phyloP scores from a whole-genome alignment of 2,797 vertebrate species.

The Taeniopygia guttata region DNA sequence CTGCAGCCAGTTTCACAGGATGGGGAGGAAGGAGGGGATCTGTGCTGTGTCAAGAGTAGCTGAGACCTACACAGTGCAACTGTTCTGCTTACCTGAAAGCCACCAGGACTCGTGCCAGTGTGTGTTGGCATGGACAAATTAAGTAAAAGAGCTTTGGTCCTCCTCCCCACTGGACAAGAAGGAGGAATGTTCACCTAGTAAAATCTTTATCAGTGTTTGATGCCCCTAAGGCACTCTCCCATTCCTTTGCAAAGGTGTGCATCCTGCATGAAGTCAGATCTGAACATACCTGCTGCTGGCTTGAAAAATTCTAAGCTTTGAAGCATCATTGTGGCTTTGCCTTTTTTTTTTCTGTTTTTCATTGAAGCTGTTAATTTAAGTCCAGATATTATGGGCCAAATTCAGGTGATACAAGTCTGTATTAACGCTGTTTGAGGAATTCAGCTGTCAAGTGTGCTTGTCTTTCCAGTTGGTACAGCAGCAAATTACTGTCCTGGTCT shows the following conservation, averaged over 20 bases:
- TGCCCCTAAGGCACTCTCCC: neutral
- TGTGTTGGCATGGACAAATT: neutral
- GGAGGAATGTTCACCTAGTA: neutral
- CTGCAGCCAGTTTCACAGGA: neutral
- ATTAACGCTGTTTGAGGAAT: neutral
- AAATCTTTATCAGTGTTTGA: neutral
- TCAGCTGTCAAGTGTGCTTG: neutral
- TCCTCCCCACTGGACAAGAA: neutral
- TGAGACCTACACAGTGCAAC: neutral
- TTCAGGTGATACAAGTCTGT: neutral
- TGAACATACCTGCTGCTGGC: neutral
- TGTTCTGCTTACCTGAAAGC: constrained; percentile 5
- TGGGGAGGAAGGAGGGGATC: neutral
- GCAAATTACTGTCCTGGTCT: neutral
- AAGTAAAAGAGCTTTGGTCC: neutral
- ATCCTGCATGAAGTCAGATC: neutral
- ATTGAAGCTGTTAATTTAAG: neutral
- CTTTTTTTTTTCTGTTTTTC: neutral
- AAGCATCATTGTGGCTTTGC: neutral
- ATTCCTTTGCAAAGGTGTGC: neutral
- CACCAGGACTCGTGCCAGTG: neutral
- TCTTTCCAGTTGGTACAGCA: neutral
- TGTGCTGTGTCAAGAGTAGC: neutral
- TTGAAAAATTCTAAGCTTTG: neutral
- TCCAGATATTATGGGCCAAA: neutral